A percentile compares a stretch with the other conserved stretches of the same genome.
phyloP scores from a whole-genome alignment of 2,113 vertebrate species.

The Todiramphus chloris region DNA sequence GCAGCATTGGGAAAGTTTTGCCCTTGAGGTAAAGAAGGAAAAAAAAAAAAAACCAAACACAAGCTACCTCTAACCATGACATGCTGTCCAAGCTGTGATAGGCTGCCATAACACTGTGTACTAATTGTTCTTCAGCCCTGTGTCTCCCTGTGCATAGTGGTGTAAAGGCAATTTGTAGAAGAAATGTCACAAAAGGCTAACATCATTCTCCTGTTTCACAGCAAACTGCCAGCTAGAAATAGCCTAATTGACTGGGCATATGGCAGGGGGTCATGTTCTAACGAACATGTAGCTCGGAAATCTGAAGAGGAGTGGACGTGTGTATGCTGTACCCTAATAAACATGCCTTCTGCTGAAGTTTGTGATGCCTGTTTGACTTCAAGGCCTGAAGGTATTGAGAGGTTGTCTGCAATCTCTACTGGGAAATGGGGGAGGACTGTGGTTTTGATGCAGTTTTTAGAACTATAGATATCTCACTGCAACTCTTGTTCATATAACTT shows the following conservation, averaged over 20 bases:
- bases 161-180: conserved; percentile 22
- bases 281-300: conserved; percentile 73
- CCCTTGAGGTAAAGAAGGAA: background rate
- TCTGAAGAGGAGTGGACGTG: conserved; percentile 90
- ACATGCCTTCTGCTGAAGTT: conserved; percentile 75
- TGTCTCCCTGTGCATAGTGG: background rate
- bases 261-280: conserved; percentile 27
- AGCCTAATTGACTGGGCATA: conserved; percentile 75
- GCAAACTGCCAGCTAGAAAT: conserved; percentile 80
- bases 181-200: conserved; percentile 33
- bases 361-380: conserved; percentile 89
- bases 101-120: background rate
- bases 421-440: background rate
- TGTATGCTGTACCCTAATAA: conserved; percentile 86
- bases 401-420: background rate
- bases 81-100: background rate
- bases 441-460: background rate
- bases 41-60: no score
- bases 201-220: conserved; percentile 67
- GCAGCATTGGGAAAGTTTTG: background rate
- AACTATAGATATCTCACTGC: background rate
- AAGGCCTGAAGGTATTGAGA: conserved; percentile 81
- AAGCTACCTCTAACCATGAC: background rate
- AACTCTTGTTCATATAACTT: background rate
- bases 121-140: background rate